A percentile compares a stretch with the other conserved stretches of the same genome.
Conservation (phyloP, 2,888 invertebrate species). For the Nemotelus pantherinus region DNA sequence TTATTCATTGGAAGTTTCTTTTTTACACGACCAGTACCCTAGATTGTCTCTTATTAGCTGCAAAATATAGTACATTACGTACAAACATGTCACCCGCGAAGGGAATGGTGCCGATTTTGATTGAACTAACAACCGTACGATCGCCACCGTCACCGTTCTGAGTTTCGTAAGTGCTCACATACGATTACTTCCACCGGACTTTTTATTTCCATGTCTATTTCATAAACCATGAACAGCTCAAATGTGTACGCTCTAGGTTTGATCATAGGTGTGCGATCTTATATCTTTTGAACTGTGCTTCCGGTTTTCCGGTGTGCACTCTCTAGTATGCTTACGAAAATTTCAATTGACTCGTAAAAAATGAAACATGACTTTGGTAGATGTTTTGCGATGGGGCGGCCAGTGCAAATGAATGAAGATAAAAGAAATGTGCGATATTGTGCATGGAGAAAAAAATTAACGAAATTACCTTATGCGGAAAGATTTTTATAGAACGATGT, state of each 20-base stretch:
- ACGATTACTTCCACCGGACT: slow-evolving; percentile 8
- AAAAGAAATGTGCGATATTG: slow-evolving; percentile 7
- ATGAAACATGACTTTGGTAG: neutral
- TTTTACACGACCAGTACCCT: slow-evolving; percentile 39
- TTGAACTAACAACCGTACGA: slow-evolving; percentile 14
- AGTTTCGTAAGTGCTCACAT: slow-evolving; percentile 35
- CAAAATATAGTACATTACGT: slow-evolving; percentile 1
- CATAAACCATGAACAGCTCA: neutral
- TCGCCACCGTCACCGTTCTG: neutral
- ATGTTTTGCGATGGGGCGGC: slow-evolving; percentile 29
- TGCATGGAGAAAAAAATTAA: slow-evolving; percentile 22
- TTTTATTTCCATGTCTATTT: slow-evolving; percentile 4
- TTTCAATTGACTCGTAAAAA: slow-evolving; percentile 28
- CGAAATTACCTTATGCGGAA: slow-evolving; percentile 32
- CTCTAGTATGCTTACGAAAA: slow-evolving; percentile 25
- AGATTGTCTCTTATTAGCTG: slow-evolving; percentile 40
- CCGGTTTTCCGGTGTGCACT: slow-evolving; percentile 30
- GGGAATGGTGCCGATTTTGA: slow-evolving; percentile 28
- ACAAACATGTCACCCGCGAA: slow-evolving; percentile 5
- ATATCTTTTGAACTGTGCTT: slow-evolving; percentile 44
- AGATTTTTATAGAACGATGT: slow-evolving; percentile 27
- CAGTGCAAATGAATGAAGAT: neutral
- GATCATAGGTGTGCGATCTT: slow-evolving; percentile 43
- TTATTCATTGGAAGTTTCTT: slow-evolving; percentile 50
- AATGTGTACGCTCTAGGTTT: slow-evolving; percentile 10